Conservation (phyloP, 2,113 vertebrate genomes). For the Manacus vitellinus region DNA sequence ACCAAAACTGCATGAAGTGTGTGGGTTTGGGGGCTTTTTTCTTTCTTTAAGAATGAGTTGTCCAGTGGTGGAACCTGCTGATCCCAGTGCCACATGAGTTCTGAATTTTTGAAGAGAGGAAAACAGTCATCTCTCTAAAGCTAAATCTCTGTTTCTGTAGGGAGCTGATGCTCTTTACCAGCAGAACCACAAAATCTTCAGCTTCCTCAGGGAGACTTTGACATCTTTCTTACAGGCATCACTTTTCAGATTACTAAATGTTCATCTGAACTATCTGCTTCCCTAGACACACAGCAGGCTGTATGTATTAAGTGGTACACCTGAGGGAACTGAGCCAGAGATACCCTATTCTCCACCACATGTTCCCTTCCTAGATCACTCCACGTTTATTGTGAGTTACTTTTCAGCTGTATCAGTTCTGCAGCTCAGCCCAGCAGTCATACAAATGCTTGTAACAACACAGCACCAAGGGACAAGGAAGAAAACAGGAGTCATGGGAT, state of each 20-base stretch:
- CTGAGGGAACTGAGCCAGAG: background rate
- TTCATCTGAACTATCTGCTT: background rate
- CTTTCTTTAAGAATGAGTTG: background rate
- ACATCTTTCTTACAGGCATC: background rate
- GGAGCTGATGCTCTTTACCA: background rate
- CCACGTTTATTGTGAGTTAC: background rate
- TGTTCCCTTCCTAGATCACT: background rate
- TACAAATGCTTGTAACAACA: background rate
- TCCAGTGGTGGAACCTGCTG: background rate
- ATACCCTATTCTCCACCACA: background rate
- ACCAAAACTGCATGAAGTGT: background rate
- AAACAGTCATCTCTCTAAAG: background rate
- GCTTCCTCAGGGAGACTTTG: background rate
- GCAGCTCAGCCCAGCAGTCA: background rate
- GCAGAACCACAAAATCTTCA: background rate
- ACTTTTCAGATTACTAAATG: background rate
- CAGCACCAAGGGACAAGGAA: background rate
- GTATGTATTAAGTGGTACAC: background rate
- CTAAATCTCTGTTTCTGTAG: background rate
- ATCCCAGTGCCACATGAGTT: background rate
- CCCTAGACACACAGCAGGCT: background rate
- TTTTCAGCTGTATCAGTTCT: background rate
- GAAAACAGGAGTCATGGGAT: background rate
- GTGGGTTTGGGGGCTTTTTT: background rate
- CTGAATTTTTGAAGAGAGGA: background rate